These are phyloP conservation scores for Neocrepidodera transversa DNA, from an alignment of 2,888 invertebrate genomes.

Conservation along the genomic window DNA sequence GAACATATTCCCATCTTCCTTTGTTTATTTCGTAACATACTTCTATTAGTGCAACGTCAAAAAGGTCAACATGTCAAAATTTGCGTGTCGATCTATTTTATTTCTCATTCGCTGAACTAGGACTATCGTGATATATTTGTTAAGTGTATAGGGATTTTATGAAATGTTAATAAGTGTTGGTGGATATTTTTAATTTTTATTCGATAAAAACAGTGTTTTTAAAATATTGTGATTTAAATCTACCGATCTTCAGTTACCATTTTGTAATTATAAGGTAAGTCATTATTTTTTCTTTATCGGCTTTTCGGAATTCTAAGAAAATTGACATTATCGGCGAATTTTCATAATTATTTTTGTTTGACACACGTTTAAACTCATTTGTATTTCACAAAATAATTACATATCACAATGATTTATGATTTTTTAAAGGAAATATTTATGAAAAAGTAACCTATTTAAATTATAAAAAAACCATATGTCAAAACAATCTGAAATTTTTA, in stretches of 20 bases:
- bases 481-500: no score
- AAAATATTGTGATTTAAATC: neutral
- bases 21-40: conserved; percentile 6
- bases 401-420: no score
- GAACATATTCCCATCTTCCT: neutral
- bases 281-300: conserved; percentile 3
- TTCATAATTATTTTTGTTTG: no score
- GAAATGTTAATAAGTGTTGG: conserved; percentile 2
- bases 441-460: no score
- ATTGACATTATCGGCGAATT: neutral
- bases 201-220: neutral
- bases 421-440: no score
- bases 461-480: no score
- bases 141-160: conserved; percentile 8
- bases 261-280: conserved; percentile 7
- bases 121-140: conserved; percentile 13
- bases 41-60: conserved; percentile 14
- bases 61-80: conserved; percentile 20
- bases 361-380: no score
- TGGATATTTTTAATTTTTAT: conserved; percentile 10
- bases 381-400: no score
- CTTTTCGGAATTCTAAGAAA: neutral
- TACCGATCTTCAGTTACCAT: conserved; percentile 7
- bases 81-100: no score
- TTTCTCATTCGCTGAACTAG: no score